Conservation (phyloP, 2,888 invertebrate genomes). For the Laspeyria flexula region DNA sequence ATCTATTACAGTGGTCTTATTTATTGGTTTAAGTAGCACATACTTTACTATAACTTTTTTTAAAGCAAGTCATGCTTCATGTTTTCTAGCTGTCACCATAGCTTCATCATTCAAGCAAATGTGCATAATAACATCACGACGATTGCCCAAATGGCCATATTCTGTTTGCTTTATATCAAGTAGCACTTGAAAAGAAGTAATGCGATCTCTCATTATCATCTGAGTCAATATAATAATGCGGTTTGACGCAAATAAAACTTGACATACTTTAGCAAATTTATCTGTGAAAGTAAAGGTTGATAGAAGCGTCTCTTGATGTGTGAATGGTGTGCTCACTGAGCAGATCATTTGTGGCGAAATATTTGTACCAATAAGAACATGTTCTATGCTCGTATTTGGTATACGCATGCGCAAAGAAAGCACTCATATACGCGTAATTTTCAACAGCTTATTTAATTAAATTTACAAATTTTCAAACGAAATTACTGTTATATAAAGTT, state of each 20-base stretch:
- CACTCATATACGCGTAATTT: too few species aligned
- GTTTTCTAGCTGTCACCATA: neutral
- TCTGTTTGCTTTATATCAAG: conserved; percentile 7
- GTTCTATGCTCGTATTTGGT: too few species aligned
- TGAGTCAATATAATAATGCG: conserved; percentile 20
- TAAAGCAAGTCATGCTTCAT: too few species aligned
- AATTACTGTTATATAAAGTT: too few species aligned
- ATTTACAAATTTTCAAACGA: too few species aligned
- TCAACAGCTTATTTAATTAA: too few species aligned
- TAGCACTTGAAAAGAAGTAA: conserved; percentile 18
- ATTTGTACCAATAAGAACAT: too few species aligned
- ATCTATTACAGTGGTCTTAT: too few species aligned
- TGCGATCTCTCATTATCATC: conserved; percentile 14
- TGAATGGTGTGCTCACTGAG: neutral
- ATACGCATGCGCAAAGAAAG: too few species aligned
- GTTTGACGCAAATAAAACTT: conserved; percentile 17
- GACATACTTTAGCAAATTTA: conserved; percentile 20
- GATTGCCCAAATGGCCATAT: neutral
- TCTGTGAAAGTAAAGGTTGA: conserved; percentile 26
- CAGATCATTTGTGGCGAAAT: neutral
- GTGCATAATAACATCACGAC: neutral
- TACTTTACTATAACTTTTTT: too few species aligned
- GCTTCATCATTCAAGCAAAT: neutral
- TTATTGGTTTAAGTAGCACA: too few species aligned
- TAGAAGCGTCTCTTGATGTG: conserved; percentile 10